Percentiles rank a stretch among this genome's conserved stretches.
Conservation (phyloP, 1,140 invertebrate species). For the Aphaenogaster rudis region DNA sequence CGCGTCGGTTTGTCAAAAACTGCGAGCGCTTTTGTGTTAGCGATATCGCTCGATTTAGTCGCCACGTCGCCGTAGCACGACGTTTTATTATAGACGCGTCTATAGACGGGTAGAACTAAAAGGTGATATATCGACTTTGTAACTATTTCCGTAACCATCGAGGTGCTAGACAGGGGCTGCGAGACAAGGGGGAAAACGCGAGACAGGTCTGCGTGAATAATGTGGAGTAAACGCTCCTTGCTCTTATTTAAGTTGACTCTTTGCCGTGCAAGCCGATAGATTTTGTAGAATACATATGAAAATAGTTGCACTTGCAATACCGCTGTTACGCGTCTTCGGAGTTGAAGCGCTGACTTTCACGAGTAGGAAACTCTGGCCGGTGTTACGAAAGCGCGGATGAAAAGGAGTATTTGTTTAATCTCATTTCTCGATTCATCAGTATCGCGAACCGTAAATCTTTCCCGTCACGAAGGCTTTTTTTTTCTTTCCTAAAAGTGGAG, state of each 20-base stretch:
- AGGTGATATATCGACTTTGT: slow-evolving; percentile 24
- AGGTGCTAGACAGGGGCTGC: slow-evolving; percentile 27
- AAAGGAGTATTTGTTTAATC: slow-evolving; percentile 37
- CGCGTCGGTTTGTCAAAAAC: slow-evolving; percentile 35
- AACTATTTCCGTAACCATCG: slow-evolving; percentile 55
- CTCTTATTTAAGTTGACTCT: slow-evolving; percentile 23
- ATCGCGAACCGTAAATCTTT: slow-evolving; percentile 18
- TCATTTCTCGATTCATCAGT: slow-evolving; percentile 29
- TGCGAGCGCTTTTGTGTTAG: slow-evolving; percentile 10
- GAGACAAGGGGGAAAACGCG: neutral
- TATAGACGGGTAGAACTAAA: slow-evolving; percentile 52
- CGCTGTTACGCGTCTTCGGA: neutral
- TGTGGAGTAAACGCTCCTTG: slow-evolving; percentile 28
- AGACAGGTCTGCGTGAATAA: slow-evolving; percentile 44
- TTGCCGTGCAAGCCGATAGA: neutral
- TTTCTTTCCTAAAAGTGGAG: neutral
- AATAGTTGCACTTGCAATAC: neutral
- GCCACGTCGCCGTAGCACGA: slow-evolving; percentile 23
- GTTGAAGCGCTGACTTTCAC: slow-evolving; percentile 14
- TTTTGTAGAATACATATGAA: slow-evolving; percentile 13
- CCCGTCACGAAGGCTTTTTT: neutral
- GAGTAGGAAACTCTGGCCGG: neutral
- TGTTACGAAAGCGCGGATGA: neutral
- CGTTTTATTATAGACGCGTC: slow-evolving; percentile 37
- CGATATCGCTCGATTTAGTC: slow-evolving; percentile 29